Evolutionary conservation across 2,797 vertebrate genomes (phyloP).

Genomic region (Hippopotamyrus pictus): DNA sequence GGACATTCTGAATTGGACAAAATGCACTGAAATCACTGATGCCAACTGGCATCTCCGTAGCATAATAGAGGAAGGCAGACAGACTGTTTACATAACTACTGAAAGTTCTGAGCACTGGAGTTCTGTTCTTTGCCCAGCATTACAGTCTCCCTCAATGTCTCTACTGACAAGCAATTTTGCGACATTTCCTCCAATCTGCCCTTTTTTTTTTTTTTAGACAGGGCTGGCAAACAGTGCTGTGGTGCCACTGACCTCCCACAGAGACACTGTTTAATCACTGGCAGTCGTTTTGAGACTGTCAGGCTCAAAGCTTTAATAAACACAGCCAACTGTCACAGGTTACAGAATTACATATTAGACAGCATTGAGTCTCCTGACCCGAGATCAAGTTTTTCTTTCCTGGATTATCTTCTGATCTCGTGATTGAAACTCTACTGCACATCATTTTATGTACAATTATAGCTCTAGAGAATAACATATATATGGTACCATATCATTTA

Average conservation of each 20-base stretch:
- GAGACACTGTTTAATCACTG: not conserved
- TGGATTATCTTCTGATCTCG: not conserved
- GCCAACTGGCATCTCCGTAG: not conserved
- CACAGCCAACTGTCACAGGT: not conserved
- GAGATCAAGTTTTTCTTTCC: not conserved
- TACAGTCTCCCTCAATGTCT: not conserved
- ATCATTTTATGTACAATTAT: not conserved
- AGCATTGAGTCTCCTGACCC: not conserved
- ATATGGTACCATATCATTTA: not conserved
- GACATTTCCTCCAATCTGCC: not conserved
- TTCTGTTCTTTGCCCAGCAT: not conserved
- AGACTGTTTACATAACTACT: not conserved
- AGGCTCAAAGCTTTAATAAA: not conserved
- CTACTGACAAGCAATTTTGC: not conserved
- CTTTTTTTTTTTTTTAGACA: not conserved
- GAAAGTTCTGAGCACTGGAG: not conserved
- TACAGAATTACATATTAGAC: not conserved
- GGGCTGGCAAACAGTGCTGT: not conserved
- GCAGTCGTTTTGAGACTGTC: not conserved
- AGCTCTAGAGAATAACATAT: not conserved
- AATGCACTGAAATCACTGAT: not conserved
- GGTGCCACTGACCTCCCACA: not conserved
- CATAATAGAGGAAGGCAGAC: not conserved
- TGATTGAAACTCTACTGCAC: not conserved
- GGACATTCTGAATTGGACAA: not conserved